Base-by-base conservation (phyloP, 2,888 invertebrate species). In the Caenorhabditis becei region DNA sequence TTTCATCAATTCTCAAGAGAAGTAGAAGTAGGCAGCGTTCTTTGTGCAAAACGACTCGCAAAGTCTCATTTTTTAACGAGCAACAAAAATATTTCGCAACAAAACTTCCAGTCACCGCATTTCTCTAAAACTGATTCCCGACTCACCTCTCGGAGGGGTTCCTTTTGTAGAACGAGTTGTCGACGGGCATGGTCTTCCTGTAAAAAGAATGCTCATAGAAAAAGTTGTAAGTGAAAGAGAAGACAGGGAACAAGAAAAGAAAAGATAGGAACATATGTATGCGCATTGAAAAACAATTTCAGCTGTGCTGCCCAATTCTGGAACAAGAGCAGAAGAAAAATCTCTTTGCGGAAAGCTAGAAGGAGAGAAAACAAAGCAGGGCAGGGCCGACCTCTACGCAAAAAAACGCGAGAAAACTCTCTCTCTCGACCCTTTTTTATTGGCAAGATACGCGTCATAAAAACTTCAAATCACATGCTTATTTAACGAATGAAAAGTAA, bases 121-220 rank as follows among this genome's bases (percentile, higher is more conserved):
- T 59, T 59, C 35, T 59, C 23, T 20, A 41, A 0, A 37, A 63
- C 18, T 20, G 24, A 35, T n/a, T 14, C 10, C 37, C 10, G 26
- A 49, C 67, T 58, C 37, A 80, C 80, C 80, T 69, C 26, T 80
- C 80, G 14, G 80, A 74, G 7, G 80, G 80, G 59, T 80, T 80
- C 24, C 80, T 74, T 59, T 80, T 80, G 65, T 80, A 72, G 18
- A 75, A 44, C 49, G 75, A 51, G 61, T 58, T 71, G 41, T 78
- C 71, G 28, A 26, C 37, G 1, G 63, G 14, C 78, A 58, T 72
- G 18, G 8, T 69, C 16, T 32, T 41, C 11, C 2, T 41, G 7
- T 47, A 28, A 18, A 62, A 49, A n/a, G 44, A 28, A 20, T 47
- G 32, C n/a, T n/a, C 20, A 23, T 16, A 5, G 47, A 24, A 35